Evolutionary conservation across 2,797 vertebrate genomes (phyloP).

Genomic region (Sebastes trivittatus): DNA sequence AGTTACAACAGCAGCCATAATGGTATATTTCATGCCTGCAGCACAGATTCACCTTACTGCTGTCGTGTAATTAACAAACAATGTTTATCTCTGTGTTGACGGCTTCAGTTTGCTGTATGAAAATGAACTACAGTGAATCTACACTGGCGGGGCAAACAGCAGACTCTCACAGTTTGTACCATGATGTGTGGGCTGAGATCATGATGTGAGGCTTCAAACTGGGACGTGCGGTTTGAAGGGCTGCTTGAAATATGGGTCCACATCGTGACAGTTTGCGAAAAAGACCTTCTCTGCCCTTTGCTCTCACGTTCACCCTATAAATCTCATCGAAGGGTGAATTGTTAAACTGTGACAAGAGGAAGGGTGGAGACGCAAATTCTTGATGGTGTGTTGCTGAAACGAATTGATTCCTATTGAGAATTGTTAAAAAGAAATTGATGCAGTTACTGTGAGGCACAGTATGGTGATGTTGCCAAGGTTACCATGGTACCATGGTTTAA

Average conservation of each 20-base stretch:
- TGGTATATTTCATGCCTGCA: slow-evolving; percentile 14
- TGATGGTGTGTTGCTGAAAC: slow-evolving; percentile 27
- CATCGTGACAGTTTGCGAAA: slow-evolving; percentile 43
- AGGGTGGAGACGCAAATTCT: slow-evolving; percentile 42
- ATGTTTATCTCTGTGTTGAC: not conserved
- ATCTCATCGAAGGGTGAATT: slow-evolving; percentile 34
- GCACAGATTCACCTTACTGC: slow-evolving; percentile 16
- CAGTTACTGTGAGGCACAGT: not conserved
- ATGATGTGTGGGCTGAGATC: slow-evolving; percentile 68
- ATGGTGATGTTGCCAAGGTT: not conserved
- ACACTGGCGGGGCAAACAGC: not conserved
- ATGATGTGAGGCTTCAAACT: slow-evolving; percentile 52
- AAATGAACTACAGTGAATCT: not conserved
- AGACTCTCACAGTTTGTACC: not conserved
- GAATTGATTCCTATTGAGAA: slow-evolving; percentile 18
- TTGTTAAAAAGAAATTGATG: slow-evolving; percentile 2
- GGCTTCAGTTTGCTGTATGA: slow-evolving; percentile 7
- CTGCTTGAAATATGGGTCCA: slow-evolving; percentile 57
- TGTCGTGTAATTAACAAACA: slow-evolving; percentile 16
- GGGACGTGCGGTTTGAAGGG: slow-evolving; percentile 54
- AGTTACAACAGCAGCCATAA: slow-evolving; percentile 18
- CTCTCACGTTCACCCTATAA: slow-evolving; percentile 51
- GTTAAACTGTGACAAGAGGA: slow-evolving; percentile 46
- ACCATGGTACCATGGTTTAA: not conserved
- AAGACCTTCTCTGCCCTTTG: slow-evolving; percentile 23